Base-by-base conservation (phyloP, 2,113 vertebrate genomes). In the Dicrurus megarhynchus region DNA sequence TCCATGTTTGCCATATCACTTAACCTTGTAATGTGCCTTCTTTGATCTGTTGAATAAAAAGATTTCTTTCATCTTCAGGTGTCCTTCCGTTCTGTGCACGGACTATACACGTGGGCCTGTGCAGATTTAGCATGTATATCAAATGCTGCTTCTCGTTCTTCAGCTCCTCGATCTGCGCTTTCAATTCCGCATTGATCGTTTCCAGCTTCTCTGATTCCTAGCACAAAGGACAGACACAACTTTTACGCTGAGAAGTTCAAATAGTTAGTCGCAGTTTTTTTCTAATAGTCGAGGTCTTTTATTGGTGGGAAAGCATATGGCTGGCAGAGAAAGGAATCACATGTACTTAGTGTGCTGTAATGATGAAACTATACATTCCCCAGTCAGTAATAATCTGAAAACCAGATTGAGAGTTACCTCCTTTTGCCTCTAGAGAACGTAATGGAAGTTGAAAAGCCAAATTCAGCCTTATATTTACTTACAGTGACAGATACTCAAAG, bases 181-280 rank as follows among this genome's bases (percentile, higher is more conserved):
- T 99, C 97, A 99, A 94, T n/a, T 99, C 99, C 0, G 99, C 97
- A 39, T 99, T 99, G 88, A 99, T 98, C 3, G 97, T 98, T 98
- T 99, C 99, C 98, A 99, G 98, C 94, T 99, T 99, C 98, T 99
- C 99, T 0, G 99, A 99, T 89, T 99, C 99, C 99, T 99, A 79
- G 27, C 85, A 59, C 14, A 94, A 71, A 84, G 90, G 27, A 89
- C 60, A 97, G 86, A 87, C 10, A 84, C 39, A 57, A 56, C 83
- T 59, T 55, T 96, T 86, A 94, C 57, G 57, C n/a, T 1, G 37
- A 71, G 47, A 15, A 69, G 4, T 59, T 86, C 47, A 74, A 39
- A 32, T 4, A 52, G 37, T 22, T 30, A 56, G n/a, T 46, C 1
- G 2, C 33, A 64, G n/a, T 0, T 3, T 70, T 92, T 60, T 47